Conservation (phyloP, 2,113 vertebrate species). For the Vombatus ursinus region DNA sequence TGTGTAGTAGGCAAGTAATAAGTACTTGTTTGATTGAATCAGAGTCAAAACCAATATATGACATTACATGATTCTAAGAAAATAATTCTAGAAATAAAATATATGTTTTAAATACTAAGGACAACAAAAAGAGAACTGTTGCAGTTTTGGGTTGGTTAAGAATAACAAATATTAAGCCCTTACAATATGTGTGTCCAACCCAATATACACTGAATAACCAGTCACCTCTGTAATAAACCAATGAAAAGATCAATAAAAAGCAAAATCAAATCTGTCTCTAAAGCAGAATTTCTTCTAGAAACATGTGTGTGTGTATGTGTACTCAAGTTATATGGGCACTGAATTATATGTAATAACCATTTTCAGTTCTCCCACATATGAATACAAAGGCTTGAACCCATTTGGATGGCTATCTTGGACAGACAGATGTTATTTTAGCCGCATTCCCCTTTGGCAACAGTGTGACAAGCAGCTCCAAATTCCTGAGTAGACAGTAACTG, state of each 20-base stretch:
- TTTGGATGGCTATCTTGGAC: slow-evolving; percentile 28
- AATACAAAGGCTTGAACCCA: slow-evolving; percentile 24
- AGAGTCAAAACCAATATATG: background rate
- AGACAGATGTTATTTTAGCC: slow-evolving; percentile 60
- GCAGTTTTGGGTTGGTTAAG: background rate
- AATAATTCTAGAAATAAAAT: background rate
- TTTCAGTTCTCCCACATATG: slow-evolving; percentile 63
- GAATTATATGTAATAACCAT: slow-evolving; percentile 19
- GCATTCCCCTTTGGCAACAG: slow-evolving; percentile 54
- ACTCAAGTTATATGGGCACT: background rate
- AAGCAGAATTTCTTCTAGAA: slow-evolving; percentile 47
- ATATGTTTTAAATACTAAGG: background rate
- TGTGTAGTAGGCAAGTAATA: background rate
- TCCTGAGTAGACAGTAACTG: slow-evolving; percentile 46
- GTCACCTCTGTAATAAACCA: background rate
- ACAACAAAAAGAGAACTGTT: background rate
- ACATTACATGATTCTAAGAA: background rate
- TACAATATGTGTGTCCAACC: background rate
- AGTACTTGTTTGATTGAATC: background rate
- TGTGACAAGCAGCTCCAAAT: slow-evolving; percentile 54
- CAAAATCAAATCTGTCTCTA: slow-evolving; percentile 14
- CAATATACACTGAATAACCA: background rate
- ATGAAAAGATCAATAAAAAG: slow-evolving; percentile 23
- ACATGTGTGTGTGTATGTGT: background rate
- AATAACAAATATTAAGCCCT: background rate